Conservation (phyloP, 1,140 invertebrate species). For the Euborellia annulipes region DNA sequence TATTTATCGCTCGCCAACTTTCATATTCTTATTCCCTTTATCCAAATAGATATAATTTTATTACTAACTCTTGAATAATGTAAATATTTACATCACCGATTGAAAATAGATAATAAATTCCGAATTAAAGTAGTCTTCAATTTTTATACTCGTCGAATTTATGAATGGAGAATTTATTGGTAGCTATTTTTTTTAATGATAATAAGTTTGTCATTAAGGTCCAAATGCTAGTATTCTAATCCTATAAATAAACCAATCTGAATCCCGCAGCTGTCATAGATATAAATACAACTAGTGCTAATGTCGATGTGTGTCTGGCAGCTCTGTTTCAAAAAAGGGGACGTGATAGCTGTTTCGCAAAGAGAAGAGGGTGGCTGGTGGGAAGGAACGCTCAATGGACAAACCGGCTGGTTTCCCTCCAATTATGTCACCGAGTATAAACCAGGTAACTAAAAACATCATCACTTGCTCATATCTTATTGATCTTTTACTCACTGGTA, state of each 20-base stretch:
- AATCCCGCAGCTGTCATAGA: too few species aligned
- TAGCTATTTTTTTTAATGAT: constrained; percentile 4
- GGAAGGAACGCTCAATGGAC: constrained; percentile 88
- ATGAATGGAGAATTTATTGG: neutral
- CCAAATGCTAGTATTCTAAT: constrained; percentile 6
- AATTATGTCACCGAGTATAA: constrained; percentile 90
- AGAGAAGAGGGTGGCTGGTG: constrained; percentile 88
- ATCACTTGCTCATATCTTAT: too few species aligned
- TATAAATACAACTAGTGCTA: constrained; percentile 6
- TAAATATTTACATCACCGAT: too few species aligned
- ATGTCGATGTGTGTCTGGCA: constrained; percentile 29
- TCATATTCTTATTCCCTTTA: too few species aligned
- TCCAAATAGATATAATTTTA: too few species aligned
- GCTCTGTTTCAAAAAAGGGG: constrained; percentile 91
- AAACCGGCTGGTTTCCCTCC: constrained; percentile 96
- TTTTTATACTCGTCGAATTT: neutral
- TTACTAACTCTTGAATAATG: too few species aligned
- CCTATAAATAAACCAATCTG: constrained; percentile 5
- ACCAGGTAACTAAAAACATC: too few species aligned
- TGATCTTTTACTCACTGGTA: too few species aligned
- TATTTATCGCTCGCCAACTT: too few species aligned
- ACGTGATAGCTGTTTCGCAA: constrained; percentile 91
- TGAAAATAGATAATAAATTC: too few species aligned
- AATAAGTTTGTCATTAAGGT: constrained; percentile 6
- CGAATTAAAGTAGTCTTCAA: neutral